These are phyloP conservation scores for Cephalotes varians DNA, from an alignment of 2,888 invertebrate species.

Conservation along the genomic window DNA sequence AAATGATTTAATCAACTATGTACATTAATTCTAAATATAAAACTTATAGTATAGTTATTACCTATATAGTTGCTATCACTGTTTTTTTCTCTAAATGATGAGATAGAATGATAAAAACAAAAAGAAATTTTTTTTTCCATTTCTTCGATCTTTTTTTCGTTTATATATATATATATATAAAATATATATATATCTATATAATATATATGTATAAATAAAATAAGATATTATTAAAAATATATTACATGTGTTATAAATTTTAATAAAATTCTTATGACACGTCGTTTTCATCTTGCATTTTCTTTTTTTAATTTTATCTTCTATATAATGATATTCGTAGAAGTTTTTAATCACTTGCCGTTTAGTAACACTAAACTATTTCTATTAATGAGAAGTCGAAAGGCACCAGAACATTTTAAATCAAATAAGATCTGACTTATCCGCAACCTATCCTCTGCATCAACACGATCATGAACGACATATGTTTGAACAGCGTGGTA, in stretches of 20 bases:
- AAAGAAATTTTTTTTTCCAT: no score
- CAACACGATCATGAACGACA: constrained; percentile 80
- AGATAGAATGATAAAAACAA: no score
- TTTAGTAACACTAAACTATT: not conserved
- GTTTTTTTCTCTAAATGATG: no score
- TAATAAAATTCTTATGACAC: not conserved
- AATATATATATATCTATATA: no score
- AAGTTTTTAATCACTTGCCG: not conserved
- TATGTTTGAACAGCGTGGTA: constrained; percentile 82
- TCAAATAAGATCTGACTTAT: constrained; percentile 58
- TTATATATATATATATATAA: no score
- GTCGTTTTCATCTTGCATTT: not conserved
- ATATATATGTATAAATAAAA: no score
- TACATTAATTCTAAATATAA: no score
- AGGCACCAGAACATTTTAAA: constrained; percentile 34
- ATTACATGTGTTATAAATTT: not conserved
- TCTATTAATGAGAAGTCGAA: constrained; percentile 11
- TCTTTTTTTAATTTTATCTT: not conserved
- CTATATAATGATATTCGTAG: not conserved
- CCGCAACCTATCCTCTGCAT: constrained; percentile 63
- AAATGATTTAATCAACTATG: no score
- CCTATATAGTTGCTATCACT: no score
- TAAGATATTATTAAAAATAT: not conserved
- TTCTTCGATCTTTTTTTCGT: no score
- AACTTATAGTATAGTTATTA: no score